A percentile compares a stretch with the other conserved stretches of the same genome.
phyloP scores from a whole-genome alignment of 1,140 invertebrate genomes.

The Scylla paramamosain region DNA sequence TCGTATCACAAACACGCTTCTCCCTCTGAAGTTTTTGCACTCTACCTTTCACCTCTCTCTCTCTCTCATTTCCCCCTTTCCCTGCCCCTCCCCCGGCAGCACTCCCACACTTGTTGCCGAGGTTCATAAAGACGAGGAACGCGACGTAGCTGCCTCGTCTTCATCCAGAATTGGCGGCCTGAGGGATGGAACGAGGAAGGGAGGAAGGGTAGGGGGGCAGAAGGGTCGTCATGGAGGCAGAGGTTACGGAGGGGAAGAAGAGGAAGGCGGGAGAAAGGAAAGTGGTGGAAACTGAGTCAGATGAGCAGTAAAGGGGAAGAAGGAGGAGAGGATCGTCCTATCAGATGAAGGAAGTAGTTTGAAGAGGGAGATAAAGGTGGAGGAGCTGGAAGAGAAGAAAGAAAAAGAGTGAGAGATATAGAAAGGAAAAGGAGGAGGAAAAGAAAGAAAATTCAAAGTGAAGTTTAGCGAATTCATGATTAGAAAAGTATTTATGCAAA shows the following conservation, averaged over 20 bases:
- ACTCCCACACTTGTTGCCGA: neutral
- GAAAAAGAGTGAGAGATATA: neutral
- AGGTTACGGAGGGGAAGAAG: neutral
- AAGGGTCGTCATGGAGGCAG: neutral
- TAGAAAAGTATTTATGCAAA: neutral
- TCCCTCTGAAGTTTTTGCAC: no score
- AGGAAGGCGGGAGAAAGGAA: neutral
- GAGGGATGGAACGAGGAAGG: conserved; percentile 16
- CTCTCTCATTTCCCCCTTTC: neutral
- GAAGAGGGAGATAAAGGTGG: neutral
- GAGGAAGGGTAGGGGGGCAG: neutral
- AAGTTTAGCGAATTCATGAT: neutral
- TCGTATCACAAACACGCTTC: no score
- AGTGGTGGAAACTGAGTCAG: conserved; percentile 19
- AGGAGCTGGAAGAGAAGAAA: neutral
- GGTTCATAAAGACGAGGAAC: conserved; percentile 49
- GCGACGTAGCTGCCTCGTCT: conserved; percentile 38
- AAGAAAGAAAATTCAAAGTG: neutral
- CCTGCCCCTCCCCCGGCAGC: neutral
- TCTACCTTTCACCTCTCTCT: no score
- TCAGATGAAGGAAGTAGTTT: neutral
- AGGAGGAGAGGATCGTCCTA: neutral
- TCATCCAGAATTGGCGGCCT: conserved; percentile 4
- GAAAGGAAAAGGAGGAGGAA: neutral
- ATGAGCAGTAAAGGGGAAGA: neutral